phyloP scores from a whole-genome alignment of 2,113 vertebrate species.

The Stercorarius parasiticus region DNA sequence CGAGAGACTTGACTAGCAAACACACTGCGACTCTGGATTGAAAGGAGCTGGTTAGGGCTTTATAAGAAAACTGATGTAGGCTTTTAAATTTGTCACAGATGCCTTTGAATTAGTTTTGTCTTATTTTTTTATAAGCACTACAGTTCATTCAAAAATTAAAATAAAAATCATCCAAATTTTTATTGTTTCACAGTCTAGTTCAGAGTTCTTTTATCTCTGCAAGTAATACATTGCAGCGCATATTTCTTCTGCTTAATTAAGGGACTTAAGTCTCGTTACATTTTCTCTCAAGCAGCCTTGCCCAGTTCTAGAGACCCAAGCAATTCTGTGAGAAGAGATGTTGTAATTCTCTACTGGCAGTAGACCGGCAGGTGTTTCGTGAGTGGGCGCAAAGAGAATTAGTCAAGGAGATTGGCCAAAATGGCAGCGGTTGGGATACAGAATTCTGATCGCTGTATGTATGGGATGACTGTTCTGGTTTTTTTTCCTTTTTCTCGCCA shows the following conservation, averaged over 20 bases:
- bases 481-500: not conserved
- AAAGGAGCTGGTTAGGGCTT: not conserved
- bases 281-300: not conserved
- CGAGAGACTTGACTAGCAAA: not conserved
- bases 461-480: not conserved
- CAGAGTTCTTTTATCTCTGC: not conserved
- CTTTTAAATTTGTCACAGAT: not conserved
- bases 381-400: slow-evolving; percentile 13
- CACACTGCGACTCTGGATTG: not conserved
- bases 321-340: not conserved
- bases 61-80: not conserved
- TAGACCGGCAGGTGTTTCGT: not conserved
- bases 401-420: slow-evolving; percentile 24
- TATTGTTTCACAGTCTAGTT: not conserved
- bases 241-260: slow-evolving; percentile 22
- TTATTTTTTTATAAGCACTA: not conserved
- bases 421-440: not conserved
- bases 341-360: not conserved
- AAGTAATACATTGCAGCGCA: not conserved
- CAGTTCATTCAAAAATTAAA: not conserved
- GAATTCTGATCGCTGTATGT: not conserved
- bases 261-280: not conserved
- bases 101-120: not conserved
- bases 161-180: not conserved
- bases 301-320: slow-evolving; percentile 2